These are phyloP conservation scores for Melinaea marsaeus DNA, from an alignment of 2,888 invertebrate species.

Conservation along the genomic window DNA sequence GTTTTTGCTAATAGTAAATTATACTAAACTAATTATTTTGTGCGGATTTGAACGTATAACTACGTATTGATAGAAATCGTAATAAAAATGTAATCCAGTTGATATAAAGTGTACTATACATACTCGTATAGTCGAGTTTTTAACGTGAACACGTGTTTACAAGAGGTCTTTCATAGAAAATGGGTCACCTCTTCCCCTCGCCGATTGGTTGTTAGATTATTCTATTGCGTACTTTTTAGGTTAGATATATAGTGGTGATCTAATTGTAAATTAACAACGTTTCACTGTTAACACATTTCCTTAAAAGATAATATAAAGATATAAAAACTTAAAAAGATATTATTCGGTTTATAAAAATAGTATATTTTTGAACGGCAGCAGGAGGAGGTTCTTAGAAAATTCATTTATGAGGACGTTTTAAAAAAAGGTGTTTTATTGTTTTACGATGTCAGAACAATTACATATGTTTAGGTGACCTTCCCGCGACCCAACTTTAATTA, in stretches of 20 bases:
- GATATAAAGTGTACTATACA: neutral
- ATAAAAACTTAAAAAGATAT: neutral
- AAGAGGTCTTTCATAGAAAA: conserved; percentile 63
- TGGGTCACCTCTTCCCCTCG: conserved; percentile 64
- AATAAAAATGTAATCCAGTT: neutral
- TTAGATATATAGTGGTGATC: conserved; percentile 20
- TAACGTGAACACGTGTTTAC: conserved; percentile 44
- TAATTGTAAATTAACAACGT: conserved; percentile 2
- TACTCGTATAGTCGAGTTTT: conserved; percentile 2
- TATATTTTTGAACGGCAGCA: neutral
- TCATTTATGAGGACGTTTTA: neutral
- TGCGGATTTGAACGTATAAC: neutral
- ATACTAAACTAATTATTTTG: no score
- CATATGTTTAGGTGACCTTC: conserved; percentile 44
- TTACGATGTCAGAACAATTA: conserved; percentile 33
- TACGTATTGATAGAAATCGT: neutral
- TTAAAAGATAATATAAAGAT: neutral
- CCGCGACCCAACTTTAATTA: conserved; percentile 61
- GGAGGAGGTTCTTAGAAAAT: conserved; percentile 2
- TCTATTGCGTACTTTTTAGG: conserved; percentile 27
- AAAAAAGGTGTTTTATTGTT: conserved; percentile 28
- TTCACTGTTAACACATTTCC: neutral
- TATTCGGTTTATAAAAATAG: conserved; percentile 1
- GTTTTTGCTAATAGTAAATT: no score
- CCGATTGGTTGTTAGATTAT: conserved; percentile 33